Conservation (phyloP, 2,888 invertebrate genomes). For the Hirudinaria manillensis region DNA sequence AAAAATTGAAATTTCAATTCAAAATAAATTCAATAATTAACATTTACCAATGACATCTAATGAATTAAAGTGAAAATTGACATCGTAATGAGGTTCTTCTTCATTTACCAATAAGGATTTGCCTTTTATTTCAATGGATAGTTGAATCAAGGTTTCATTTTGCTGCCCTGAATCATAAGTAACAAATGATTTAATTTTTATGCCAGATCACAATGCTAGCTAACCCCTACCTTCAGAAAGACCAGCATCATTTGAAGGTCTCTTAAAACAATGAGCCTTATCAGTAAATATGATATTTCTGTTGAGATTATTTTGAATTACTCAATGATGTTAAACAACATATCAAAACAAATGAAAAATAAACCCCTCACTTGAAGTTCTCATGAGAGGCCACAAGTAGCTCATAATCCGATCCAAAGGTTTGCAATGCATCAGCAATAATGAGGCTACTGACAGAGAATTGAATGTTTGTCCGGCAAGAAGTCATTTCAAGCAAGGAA, state of each 20-base stretch:
- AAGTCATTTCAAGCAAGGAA: constrained; percentile 68
- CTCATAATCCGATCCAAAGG: constrained; percentile 90
- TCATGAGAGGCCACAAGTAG: constrained; percentile 87
- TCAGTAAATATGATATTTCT: no score
- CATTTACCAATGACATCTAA: constrained; percentile 79
- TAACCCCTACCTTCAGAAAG: no score
- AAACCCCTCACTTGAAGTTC: constrained; percentile 68
- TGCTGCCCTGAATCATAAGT: no score
- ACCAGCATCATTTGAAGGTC: no score
- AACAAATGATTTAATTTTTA: no score
- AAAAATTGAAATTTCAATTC: neutral
- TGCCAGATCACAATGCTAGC: no score
- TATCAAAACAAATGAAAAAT: neutral
- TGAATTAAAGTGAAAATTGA: constrained; percentile 79
- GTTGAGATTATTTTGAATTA: no score
- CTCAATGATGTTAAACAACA: neutral
- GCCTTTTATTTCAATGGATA: constrained; percentile 3
- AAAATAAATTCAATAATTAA: neutral
- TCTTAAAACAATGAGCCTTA: no score
- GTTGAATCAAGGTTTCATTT: constrained; percentile 3
- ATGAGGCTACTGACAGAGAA: constrained; percentile 85
- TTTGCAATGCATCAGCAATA: constrained; percentile 87
- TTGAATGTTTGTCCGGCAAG: constrained; percentile 69
- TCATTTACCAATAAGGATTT: neutral
- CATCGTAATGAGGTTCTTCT: constrained; percentile 1